Conservation (phyloP, 2,113 vertebrate species). For the Hirundichthys speculiger region DNA sequence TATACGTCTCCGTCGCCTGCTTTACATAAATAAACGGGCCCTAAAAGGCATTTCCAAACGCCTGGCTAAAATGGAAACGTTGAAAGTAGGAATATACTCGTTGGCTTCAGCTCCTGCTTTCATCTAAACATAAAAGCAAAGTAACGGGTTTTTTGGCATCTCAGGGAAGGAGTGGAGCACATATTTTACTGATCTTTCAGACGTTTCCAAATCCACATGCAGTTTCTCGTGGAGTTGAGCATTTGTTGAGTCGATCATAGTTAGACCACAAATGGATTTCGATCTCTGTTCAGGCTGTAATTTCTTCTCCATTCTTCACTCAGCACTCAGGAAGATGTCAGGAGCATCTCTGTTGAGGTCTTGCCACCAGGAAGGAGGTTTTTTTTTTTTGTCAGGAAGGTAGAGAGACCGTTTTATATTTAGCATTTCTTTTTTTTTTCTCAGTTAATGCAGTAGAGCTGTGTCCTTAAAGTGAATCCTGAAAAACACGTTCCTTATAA, state of each 20-base stretch:
- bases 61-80: conserved; percentile 13
- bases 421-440: too few relatives aligned
- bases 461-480: too few relatives aligned
- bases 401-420: too few relatives aligned
- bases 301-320: conserved; percentile 45
- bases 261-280: conserved; percentile 48
- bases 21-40: conserved; percentile 14
- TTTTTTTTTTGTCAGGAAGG: too few relatives aligned
- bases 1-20: conserved; percentile 6
- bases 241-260: conserved; percentile 54
- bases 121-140: conserved; percentile 59
- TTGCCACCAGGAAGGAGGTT: conserved; percentile 6
- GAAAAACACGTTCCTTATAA: too few relatives aligned
- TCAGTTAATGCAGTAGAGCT: too few relatives aligned
- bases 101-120: conserved; percentile 25
- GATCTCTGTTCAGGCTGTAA: conserved; percentile 51
- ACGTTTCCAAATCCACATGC: conserved; percentile 58
- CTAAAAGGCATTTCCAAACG: conserved; percentile 26
- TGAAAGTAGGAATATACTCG: not conserved
- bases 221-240: conserved; percentile 38
- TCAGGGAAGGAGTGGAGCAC: conserved; percentile 30
- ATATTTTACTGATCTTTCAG: conserved; percentile 47
- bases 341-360: conserved; percentile 11
- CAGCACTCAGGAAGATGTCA: conserved; percentile 25
- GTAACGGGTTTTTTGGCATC: conserved; percentile 28